Evolutionary conservation across 2,888 invertebrate species (phyloP).

Genomic region (Orthosia gothica): DNA sequence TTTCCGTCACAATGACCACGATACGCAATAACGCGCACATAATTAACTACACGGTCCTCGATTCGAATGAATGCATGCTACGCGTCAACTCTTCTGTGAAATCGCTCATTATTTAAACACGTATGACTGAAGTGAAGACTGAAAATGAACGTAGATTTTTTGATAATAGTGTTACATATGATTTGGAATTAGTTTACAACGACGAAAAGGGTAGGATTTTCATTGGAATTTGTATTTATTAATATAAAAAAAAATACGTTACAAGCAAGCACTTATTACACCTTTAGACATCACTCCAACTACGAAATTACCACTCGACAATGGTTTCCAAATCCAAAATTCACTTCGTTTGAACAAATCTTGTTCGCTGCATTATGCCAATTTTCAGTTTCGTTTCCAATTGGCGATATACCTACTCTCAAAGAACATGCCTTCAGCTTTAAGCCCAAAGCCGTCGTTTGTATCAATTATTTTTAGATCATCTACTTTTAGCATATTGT

Average conservation of each 20-base stretch:
- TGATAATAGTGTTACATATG: neutral
- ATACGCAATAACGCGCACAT: conserved; percentile 38
- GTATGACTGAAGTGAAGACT: conserved; percentile 2
- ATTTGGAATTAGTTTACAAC: neutral
- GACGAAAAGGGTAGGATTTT: neutral
- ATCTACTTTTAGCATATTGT: conserved; percentile 17
- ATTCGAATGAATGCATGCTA: conserved; percentile 47
- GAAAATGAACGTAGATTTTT: conserved; percentile 16
- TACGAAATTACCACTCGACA: too few relatives aligned
- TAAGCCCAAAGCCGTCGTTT: conserved; percentile 4
- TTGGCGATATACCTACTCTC: neutral
- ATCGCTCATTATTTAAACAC: conserved; percentile 36
- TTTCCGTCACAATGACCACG: conserved; percentile 41
- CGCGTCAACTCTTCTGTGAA: conserved; percentile 57
- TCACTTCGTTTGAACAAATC: neutral
- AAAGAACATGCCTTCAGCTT: conserved; percentile 22
- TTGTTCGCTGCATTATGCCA: neutral
- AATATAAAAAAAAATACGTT: too few relatives aligned
- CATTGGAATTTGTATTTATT: neutral
- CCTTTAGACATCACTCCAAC: too few relatives aligned
- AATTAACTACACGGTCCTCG: conserved; percentile 36
- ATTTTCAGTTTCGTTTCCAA: neutral
- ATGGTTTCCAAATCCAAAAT: too few relatives aligned
- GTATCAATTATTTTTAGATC: conserved; percentile 31
- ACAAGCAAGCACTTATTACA: too few relatives aligned